phyloP scores from a whole-genome alignment of 2,888 invertebrate species.

The Epirrhoe tristata region DNA sequence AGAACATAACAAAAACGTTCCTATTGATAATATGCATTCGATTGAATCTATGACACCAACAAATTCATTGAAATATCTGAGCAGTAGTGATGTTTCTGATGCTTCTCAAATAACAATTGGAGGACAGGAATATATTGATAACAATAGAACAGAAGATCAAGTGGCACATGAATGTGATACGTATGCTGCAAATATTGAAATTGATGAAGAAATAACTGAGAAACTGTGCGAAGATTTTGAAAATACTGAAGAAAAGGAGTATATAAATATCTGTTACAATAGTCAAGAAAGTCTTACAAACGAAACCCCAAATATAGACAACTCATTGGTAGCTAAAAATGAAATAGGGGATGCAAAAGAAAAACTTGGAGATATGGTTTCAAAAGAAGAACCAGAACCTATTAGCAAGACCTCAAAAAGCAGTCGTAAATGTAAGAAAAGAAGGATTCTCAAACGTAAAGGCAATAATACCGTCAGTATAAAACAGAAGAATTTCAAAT shows the following conservation, averaged over 20 bases:
- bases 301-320: conserved; percentile 8
- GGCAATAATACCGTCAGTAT: conserved; percentile 53
- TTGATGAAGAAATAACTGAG: neutral
- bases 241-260: conserved; percentile 2
- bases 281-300: conserved; percentile 3
- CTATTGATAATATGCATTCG: conserved; percentile 5
- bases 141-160: neutral
- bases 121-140: conserved; percentile 16
- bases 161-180: neutral
- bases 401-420: conserved; percentile 49
- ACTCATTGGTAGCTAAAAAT: neutral
- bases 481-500: conserved; percentile 50
- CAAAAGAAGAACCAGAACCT: conserved; percentile 24
- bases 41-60: conserved; percentile 19
- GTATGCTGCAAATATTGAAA: conserved; percentile 2
- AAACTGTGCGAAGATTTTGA: neutral
- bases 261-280: neutral
- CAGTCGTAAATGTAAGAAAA: conserved; percentile 35
- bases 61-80: conserved; percentile 19
- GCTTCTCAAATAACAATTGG: conserved; percentile 23
- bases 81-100: conserved; percentile 16
- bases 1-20: conserved; percentile 1
- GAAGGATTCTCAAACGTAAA: conserved; percentile 40
- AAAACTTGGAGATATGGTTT: neutral
- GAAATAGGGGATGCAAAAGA: neutral